A percentile compares a stretch with the other conserved stretches of the same genome.
Conservation (phyloP, 1,140 invertebrate species). For the Drosophila insularis region DNA sequence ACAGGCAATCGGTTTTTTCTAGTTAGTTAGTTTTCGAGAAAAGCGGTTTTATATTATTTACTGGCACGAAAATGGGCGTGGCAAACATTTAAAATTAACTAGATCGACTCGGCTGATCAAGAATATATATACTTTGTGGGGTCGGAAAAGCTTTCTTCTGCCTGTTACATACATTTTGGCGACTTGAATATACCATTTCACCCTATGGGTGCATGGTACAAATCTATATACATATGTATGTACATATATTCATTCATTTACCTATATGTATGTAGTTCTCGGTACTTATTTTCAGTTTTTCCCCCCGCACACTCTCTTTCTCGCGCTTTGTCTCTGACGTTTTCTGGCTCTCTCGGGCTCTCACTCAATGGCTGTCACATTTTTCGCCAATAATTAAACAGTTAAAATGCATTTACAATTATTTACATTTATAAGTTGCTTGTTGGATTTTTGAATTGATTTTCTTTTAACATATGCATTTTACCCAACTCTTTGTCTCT, state of each 20-base stretch:
- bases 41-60: too few relatives aligned
- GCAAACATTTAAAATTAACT: too few relatives aligned
- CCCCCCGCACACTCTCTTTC: too few relatives aligned
- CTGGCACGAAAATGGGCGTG: too few relatives aligned
- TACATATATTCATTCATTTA: not conserved
- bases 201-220: too few relatives aligned
- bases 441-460: not conserved
- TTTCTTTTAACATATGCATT: not conserved
- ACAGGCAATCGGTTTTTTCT: too few relatives aligned
- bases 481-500: not conserved
- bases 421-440: constrained; percentile 12
- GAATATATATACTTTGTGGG: too few relatives aligned
- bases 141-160: too few relatives aligned
- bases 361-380: not conserved
- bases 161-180: too few relatives aligned
- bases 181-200: too few relatives aligned
- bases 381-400: constrained; percentile 10
- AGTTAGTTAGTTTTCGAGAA: too few relatives aligned
- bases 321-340: not conserved
- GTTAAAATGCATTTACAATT: constrained; percentile 16
- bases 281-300: constrained; percentile 45
- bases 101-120: too few relatives aligned
- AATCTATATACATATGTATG: not conserved
- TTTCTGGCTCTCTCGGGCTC: not conserved
- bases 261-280: constrained; percentile 1